Evolutionary conservation across 2,888 invertebrate genomes (phyloP).

Genomic region (Hypomecis atomaria): DNA sequence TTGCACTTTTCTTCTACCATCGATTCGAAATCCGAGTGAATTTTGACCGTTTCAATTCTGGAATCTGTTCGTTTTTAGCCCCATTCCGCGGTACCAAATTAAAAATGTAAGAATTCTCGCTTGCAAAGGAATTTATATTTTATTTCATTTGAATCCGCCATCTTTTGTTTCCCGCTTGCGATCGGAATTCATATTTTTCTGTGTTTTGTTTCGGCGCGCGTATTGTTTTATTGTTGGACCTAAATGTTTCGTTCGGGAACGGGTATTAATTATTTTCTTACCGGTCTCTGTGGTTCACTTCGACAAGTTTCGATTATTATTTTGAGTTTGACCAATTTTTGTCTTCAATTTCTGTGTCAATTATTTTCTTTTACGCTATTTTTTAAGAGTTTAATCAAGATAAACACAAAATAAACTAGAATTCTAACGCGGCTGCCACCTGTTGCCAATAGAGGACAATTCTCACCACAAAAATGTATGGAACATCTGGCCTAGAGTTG

Average conservation of each 20-base stretch:
- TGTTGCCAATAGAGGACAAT: too few species aligned
- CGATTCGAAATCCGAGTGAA: constrained; percentile 20
- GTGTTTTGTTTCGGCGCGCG: constrained; percentile 81
- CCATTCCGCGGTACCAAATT: constrained; percentile 78
- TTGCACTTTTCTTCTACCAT: constrained; percentile 11
- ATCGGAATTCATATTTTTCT: constrained; percentile 85
- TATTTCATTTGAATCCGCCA: constrained; percentile 84
- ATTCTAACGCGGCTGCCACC: too few species aligned
- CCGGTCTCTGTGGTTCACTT: constrained; percentile 19
- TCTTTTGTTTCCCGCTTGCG: constrained; percentile 80
- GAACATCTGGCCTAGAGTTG: too few species aligned
- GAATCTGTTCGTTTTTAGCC: constrained; percentile 78
- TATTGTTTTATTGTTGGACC: constrained; percentile 81
- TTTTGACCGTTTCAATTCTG: constrained; percentile 69
- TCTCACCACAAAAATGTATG: too few species aligned
- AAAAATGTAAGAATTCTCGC: constrained; percentile 85
- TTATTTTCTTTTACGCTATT: too few species aligned
- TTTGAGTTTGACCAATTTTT: constrained; percentile 5
- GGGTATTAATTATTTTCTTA: constrained; percentile 84
- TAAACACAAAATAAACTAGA: too few species aligned
- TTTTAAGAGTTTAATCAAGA: too few species aligned
- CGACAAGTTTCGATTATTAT: constrained; percentile 15
- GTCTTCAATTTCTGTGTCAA: not conserved
- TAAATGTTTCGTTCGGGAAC: constrained; percentile 72
- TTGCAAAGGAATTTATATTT: constrained; percentile 83